Conservation (phyloP, 2,797 vertebrate genomes). For the Lindbergichthys nudifrons region DNA sequence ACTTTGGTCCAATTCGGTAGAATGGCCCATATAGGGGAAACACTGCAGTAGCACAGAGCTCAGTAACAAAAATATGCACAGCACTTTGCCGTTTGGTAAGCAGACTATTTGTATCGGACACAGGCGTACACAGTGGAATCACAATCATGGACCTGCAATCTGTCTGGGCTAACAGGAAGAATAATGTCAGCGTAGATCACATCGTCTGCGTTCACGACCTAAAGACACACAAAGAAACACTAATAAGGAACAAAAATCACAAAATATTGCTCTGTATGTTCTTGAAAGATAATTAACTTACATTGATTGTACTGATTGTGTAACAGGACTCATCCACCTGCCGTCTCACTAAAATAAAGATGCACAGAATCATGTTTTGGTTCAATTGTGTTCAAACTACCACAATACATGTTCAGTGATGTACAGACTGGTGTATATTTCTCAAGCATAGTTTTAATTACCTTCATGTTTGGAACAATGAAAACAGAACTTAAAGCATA, state of each 20-base stretch:
- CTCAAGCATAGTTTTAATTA: neutral
- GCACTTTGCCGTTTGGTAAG: neutral
- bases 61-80: neutral
- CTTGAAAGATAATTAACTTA: constrained; percentile 19
- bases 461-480: neutral
- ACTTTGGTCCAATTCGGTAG: too few relatives aligned
- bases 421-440: neutral
- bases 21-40: too few relatives aligned
- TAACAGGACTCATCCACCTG: constrained; percentile 5
- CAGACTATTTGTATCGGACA: constrained; percentile 33
- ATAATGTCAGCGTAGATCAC: constrained; percentile 65
- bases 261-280: accelerated
- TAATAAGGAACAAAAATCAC: neutral
- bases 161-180: neutral
- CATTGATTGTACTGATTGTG: neutral
- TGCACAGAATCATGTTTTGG: neutral
- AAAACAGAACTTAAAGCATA: neutral
- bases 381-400: neutral
- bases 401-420: neutral
- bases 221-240: constrained; percentile 16
- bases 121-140: constrained; percentile 63
- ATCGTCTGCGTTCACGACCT: constrained; percentile 34
- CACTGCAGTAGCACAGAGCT: neutral
- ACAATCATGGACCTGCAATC: neutral
- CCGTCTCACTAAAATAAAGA: constrained; percentile 33